These are phyloP conservation scores for Pampusana beccarii DNA, from an alignment of 2,113 vertebrate species.

Conservation along the genomic window DNA sequence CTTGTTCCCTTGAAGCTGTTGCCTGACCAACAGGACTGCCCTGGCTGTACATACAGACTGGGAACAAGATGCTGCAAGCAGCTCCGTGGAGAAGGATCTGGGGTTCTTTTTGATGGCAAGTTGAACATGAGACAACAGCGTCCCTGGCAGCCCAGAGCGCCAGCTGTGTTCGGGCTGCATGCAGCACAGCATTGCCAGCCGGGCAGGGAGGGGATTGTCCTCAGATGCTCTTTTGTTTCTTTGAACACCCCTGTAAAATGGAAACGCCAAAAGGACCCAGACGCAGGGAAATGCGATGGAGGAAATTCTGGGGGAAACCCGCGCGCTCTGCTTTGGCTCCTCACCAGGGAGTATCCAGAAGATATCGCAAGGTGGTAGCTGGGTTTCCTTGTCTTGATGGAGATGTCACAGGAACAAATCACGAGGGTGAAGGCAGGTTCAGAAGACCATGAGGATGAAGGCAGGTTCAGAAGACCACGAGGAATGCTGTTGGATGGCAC, in stretches of 20 bases:
- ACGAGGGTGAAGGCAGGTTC: neutral
- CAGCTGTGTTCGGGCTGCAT: too few relatives aligned
- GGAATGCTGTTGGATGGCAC: neutral
- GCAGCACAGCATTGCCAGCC: too few relatives aligned
- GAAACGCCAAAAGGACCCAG: neutral
- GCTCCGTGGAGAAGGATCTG: too few relatives aligned
- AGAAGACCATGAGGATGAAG: neutral
- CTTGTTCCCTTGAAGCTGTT: neutral
- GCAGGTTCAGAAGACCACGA: neutral
- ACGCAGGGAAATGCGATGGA: neutral
- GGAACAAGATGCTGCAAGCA: too few relatives aligned
- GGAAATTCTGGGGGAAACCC: neutral
- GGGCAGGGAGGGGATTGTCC: neutral
- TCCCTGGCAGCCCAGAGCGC: too few relatives aligned
- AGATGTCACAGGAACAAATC: neutral
- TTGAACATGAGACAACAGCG: too few relatives aligned
- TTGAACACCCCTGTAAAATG: neutral
- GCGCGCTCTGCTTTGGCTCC: accelerated
- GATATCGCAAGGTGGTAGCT: neutral
- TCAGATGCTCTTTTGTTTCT: neutral
- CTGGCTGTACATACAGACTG: too few relatives aligned
- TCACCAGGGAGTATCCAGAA: neutral
- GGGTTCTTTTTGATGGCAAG: too few relatives aligned
- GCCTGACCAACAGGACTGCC: neutral
- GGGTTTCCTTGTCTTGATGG: neutral